Conservation (phyloP, 1,140 invertebrate genomes). For the Scaptodrosophila lebanonensis region DNA sequence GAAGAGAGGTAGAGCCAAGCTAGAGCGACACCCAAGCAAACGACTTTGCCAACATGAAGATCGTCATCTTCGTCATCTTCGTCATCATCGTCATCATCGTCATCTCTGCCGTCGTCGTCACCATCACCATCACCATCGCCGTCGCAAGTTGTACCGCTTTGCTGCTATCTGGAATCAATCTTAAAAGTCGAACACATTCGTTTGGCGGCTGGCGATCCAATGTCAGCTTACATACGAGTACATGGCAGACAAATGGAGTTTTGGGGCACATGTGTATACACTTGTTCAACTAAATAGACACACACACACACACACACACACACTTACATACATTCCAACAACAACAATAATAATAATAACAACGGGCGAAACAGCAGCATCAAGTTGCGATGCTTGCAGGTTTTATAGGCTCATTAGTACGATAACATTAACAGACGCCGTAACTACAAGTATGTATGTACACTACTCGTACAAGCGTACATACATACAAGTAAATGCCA, state of each 20-base stretch:
- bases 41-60: not conserved
- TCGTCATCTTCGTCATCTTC: not conserved
- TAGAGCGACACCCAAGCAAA: too few species aligned
- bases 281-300: not conserved
- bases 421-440: too few species aligned
- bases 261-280: too few species aligned
- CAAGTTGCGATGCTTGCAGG: slow-evolving; percentile 39
- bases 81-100: not conserved
- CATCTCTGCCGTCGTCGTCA: not conserved
- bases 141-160: slow-evolving; percentile 21
- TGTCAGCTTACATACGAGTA: slow-evolving; percentile 20
- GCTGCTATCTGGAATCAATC: slow-evolving; percentile 62
- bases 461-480: too few species aligned
- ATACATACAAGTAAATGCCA: too few species aligned
- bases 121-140: slow-evolving; percentile 4
- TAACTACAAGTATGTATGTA: slow-evolving; percentile 24
- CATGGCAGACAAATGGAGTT: too few species aligned
- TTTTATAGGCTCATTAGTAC: not conserved
- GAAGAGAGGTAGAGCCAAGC: too few species aligned
- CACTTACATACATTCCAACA: slow-evolving; percentile 39
- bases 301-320: slow-evolving; percentile 1
- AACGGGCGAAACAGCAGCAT: slow-evolving; percentile 48
- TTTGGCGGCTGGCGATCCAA: slow-evolving; percentile 27
- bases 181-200: slow-evolving; percentile 48
- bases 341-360: slow-evolving; percentile 41